Base-by-base conservation (phyloP, 2,888 invertebrate species). In the Callosobruchus maculatus region DNA sequence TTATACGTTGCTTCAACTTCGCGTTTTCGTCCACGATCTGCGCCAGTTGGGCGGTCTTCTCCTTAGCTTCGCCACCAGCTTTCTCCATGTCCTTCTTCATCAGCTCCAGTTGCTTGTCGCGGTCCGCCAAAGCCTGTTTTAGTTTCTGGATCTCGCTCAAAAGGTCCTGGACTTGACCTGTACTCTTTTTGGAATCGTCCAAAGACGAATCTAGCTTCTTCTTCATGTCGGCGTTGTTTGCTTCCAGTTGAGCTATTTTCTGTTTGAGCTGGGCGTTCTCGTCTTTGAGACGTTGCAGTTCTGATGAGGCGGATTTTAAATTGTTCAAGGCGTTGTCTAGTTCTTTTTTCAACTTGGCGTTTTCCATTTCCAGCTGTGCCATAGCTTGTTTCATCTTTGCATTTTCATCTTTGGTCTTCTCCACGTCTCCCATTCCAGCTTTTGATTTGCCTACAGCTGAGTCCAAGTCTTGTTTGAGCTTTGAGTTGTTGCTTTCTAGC, bases 391-490 rank as follows among this genome's bases (percentile, higher is more conserved):
- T 81, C 31, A 79, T 68, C 20, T 71, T 71, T 0, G 75, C 76
- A 49, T 78, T 78, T 20, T 78, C 79, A n/a, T 81, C 80, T 30
- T 73, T 74, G 13, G 75, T 18, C 72, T 77, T 80, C 22, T 22
- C 49, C 22, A 78, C 18, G 67, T 75, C 76, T 22, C 71, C 70
- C 66, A 74, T 73, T 9, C 67, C 70, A 68, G 76, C 71, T 67
- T 77, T 75, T 0, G 74, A 76, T 69, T 77, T 77, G n/a, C 73
- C 72, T 20, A 75, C 21, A 22, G 76, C 72, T 20, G 75, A 67
- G 9, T 80, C 79, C 21, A 80, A 71, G 22, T 79, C 76, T 72
- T 80, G 79, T 71, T 80, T 80, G 21, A 80, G 22, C 69, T 78
- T 77, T 5, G 74, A 69, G 18, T 80, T 78, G 67, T 75, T 75